Percentiles rank a stretch among this genome's conserved stretches.
phyloP scores from a whole-genome alignment of 1,140 invertebrate genomes.

The Diorhabda carinulata region DNA sequence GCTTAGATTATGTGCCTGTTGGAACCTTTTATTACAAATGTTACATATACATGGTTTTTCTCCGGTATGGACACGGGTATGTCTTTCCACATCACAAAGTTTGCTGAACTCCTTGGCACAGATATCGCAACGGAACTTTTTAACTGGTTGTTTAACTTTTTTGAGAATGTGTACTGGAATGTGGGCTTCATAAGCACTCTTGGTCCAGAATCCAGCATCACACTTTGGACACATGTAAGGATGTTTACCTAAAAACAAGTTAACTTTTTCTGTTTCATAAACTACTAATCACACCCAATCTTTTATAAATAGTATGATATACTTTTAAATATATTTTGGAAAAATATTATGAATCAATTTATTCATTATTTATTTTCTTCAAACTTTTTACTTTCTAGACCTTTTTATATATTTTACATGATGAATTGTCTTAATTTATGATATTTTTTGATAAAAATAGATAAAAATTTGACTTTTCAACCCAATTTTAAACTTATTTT shows the following conservation, averaged over 20 bases:
- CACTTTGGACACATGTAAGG: slow-evolving; percentile 40
- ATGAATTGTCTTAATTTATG: too few species aligned
- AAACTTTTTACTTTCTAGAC: too few species aligned
- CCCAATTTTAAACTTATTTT: too few species aligned
- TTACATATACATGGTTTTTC: slow-evolving; percentile 65
- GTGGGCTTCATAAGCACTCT: slow-evolving; percentile 30
- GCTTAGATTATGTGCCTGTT: slow-evolving; percentile 81
- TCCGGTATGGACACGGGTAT: slow-evolving; percentile 53
- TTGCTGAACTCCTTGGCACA: slow-evolving; percentile 41
- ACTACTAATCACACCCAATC: too few species aligned
- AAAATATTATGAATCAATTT: too few species aligned
- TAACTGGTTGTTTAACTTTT: slow-evolving; percentile 22
- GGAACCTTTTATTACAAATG: slow-evolving; percentile 73
- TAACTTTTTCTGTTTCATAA: background rate
- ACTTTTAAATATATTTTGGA: too few species aligned
- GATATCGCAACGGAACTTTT: slow-evolving; percentile 34
- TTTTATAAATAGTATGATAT: too few species aligned
- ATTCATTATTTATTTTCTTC: too few species aligned
- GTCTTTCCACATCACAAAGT: slow-evolving; percentile 42
- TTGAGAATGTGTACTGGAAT: slow-evolving; percentile 34
- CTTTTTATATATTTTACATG: too few species aligned
- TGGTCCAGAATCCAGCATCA: slow-evolving; percentile 31
- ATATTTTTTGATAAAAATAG: too few species aligned
- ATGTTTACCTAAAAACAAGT: slow-evolving; percentile 33
- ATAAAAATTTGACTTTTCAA: too few species aligned